Evolutionary conservation across 2,113 vertebrate genomes (phyloP).

Genomic region (Silurus asotus): DNA sequence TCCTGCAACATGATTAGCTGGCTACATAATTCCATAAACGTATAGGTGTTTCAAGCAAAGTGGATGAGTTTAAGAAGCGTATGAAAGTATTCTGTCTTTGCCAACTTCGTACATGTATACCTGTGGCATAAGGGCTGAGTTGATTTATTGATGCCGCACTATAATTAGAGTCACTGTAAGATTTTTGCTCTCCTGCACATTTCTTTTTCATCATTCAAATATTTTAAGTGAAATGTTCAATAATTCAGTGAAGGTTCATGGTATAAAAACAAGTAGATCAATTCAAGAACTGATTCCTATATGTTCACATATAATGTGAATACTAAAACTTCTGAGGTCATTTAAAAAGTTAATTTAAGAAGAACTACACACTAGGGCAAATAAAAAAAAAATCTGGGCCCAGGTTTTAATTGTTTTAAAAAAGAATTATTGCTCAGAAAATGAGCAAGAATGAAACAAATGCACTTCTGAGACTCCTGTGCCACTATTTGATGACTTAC

Average conservation of each 20-base stretch:
- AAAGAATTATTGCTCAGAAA: too few relatives aligned
- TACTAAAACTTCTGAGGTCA: background rate
- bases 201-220: background rate
- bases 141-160: background rate
- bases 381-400: too few relatives aligned
- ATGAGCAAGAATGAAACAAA: too few relatives aligned
- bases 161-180: background rate
- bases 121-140: background rate
- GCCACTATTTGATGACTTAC: too few relatives aligned
- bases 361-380: background rate
- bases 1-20: background rate
- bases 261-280: background rate
- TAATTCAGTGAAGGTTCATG: background rate
- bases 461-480: too few relatives aligned
- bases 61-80: background rate
- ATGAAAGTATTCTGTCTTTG: background rate
- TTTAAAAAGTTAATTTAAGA: background rate
- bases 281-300: background rate
- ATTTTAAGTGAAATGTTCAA: background rate
- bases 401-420: too few relatives aligned
- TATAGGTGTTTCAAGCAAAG: background rate
- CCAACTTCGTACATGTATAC: background rate
- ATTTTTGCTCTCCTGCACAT: background rate
- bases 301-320: background rate
- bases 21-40: background rate